These are phyloP conservation scores for Linnaemya vulpina DNA, from an alignment of 2,888 invertebrate species.

Conservation along the genomic window DNA sequence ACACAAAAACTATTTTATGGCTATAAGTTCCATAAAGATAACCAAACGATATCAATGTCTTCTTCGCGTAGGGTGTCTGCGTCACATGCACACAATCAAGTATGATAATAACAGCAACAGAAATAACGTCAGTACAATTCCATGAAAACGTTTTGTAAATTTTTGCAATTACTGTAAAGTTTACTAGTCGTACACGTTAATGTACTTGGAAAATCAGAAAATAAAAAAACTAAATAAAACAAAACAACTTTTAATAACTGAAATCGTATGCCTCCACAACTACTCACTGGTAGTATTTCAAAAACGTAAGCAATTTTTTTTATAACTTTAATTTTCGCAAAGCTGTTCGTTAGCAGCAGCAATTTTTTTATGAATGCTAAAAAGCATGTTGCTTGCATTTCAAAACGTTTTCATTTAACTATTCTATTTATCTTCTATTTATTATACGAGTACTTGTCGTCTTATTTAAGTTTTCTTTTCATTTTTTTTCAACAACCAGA, in stretches of 20 bases:
- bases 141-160: constrained; percentile 25
- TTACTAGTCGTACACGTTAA: constrained; percentile 25
- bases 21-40: too few species aligned
- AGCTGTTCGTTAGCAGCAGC: constrained; percentile 52
- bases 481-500: neutral
- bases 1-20: too few species aligned
- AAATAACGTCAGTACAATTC: constrained; percentile 37
- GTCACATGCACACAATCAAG: constrained; percentile 1
- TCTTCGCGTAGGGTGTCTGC: neutral
- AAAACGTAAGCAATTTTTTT: constrained; percentile 66
- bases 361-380: constrained; percentile 44
- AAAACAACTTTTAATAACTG: neutral
- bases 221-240: neutral
- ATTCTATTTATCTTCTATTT: constrained; percentile 52
- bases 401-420: constrained; percentile 59
- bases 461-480: constrained; percentile 23
- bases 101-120: constrained; percentile 17
- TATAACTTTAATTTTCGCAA: constrained; percentile 13
- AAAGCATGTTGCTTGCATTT: constrained; percentile 66
- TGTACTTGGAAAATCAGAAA: constrained; percentile 21
- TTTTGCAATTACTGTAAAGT: constrained; percentile 41
- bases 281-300: constrained; percentile 50
- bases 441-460: constrained; percentile 60
- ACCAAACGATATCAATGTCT: too few species aligned
- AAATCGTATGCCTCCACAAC: constrained; percentile 15